Evolutionary conservation across 1,140 invertebrate genomes (phyloP), one percentile per base, ranked within the genome.

Genomic region (Anoplolepis gracilipes): DNA sequence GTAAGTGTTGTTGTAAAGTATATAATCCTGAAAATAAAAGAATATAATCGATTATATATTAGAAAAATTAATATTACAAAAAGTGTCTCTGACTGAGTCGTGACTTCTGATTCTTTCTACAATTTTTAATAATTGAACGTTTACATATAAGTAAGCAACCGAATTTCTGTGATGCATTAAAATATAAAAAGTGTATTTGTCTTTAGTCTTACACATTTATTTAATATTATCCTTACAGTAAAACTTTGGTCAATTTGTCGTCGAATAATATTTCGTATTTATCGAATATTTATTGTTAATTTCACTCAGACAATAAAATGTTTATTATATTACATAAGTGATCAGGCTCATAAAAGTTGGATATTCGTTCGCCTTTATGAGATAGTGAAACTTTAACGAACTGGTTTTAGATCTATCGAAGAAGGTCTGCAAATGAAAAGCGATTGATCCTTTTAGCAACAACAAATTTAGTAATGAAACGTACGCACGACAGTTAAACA

Each of bases 21-120:
- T 96, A 96, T 22, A 95, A 81, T 13, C 96, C 96, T 95, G 85
- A 55, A 92, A 93, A 36, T 86, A 87, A 16, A 69, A n/a, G 28
- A 85, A 25, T 8, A 49, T 49, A 85, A 19, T 1, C 19, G 0
- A 57, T 53, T 33, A n/a, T 1, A 19, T 33, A 55, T 49, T 7
- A 53, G 22, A 49, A 49, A 67, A 53, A 46, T n/a, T n/a, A 28
- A 16, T 13, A 13, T 62, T 8, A 16, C 8, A 33, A 30, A 33
- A 7, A 16, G 1, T 59, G 4, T 16, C 1, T 42, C 8, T 3
- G 13, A 36, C n/a, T n/a, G n/a, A n/a, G n/a, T 36, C 10, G 8
- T 0, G 13, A 75, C 25, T 42, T 30, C 2, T 33, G 2, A 53
- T 53, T 30, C 10, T 39, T 25, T 3, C 8, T 36, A 57, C 6